Conservation (phyloP, 2,888 invertebrate genomes). For the Acholoe squamosa region DNA sequence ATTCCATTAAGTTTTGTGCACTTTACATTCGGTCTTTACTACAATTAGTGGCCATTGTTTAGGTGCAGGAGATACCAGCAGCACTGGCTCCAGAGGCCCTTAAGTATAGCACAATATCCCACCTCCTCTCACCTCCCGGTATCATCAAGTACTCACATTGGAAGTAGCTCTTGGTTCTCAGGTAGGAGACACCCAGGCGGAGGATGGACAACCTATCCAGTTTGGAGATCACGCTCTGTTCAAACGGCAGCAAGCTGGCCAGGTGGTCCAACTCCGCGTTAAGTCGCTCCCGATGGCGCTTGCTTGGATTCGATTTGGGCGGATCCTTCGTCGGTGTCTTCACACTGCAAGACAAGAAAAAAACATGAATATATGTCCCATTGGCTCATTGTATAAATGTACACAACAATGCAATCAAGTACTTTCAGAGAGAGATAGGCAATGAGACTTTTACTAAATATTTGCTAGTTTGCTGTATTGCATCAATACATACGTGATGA, state of each 20-base stretch:
- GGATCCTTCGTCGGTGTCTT: conserved; percentile 89
- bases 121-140: background rate
- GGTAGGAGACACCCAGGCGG: conserved; percentile 98
- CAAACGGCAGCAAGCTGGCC: conserved; percentile 92
- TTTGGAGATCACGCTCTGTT: conserved; percentile 98
- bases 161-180: conserved; percentile 99
- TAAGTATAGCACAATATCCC: background rate
- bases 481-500: no score
- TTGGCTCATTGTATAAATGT: background rate
- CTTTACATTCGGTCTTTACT: no score
- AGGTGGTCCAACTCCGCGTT: conserved; percentile 99
- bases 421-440: no score
- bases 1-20: no score
- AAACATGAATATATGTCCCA: background rate
- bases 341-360: conserved; percentile 87
- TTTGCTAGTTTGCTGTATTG: no score
- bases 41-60: background rate
- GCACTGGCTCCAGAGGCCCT: conserved; percentile 19
- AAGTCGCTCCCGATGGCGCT: conserved; percentile 97
- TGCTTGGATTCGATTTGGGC: conserved; percentile 92
- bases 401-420: no score
- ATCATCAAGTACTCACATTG: conserved; percentile 89
- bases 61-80: background rate
- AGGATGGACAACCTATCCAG: conserved; percentile 98
- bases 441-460: no score